Percentiles rank a stretch among this genome's conserved stretches.
phyloP scores from a whole-genome alignment of 2,888 invertebrate genomes.

The Agrochola lota region DNA sequence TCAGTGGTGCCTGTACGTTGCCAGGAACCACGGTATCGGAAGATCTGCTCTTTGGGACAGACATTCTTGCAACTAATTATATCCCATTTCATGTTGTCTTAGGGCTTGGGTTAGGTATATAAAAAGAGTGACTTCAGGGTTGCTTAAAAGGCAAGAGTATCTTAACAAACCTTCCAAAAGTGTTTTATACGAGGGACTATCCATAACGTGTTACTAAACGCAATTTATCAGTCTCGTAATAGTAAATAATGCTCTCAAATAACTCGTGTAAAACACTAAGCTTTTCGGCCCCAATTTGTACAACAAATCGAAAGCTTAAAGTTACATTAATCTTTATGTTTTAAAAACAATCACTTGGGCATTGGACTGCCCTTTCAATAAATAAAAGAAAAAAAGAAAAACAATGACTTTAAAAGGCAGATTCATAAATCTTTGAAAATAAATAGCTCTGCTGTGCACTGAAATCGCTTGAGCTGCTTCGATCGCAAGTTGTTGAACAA shows the following conservation, averaged over 20 bases:
- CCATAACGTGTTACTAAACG: slow-evolving; percentile 27
- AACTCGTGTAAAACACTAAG: slow-evolving; percentile 34
- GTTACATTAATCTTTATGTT: slow-evolving; percentile 60
- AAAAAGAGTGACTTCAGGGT: not conserved
- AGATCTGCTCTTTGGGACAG: not conserved
- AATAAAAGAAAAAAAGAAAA: slow-evolving; percentile 38
- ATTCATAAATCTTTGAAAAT: slow-evolving; percentile 58
- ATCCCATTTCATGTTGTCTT: not conserved
- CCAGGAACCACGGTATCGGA: too few relatives aligned
- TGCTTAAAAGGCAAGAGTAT: not conserved
- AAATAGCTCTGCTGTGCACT: slow-evolving; percentile 39
- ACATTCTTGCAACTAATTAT: not conserved
- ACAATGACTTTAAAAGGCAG: slow-evolving; percentile 47
- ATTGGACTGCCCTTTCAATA: slow-evolving; percentile 47
- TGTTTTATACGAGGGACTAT: slow-evolving; percentile 32
- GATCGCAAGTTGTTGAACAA: slow-evolving; percentile 14
- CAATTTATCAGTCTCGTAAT: slow-evolving; percentile 22
- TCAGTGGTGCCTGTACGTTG: too few relatives aligned
- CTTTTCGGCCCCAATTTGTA: slow-evolving; percentile 37
- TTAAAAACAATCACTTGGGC: slow-evolving; percentile 55
- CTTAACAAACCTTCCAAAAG: slow-evolving; percentile 1
- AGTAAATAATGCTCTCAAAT: slow-evolving; percentile 46
- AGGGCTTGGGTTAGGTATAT: not conserved
- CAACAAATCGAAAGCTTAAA: slow-evolving; percentile 48
- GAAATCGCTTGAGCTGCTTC: slow-evolving; percentile 13